phyloP scores from a whole-genome alignment of 92 coral and sea anemone genomes.

The Pocillopora grandis region DNA sequence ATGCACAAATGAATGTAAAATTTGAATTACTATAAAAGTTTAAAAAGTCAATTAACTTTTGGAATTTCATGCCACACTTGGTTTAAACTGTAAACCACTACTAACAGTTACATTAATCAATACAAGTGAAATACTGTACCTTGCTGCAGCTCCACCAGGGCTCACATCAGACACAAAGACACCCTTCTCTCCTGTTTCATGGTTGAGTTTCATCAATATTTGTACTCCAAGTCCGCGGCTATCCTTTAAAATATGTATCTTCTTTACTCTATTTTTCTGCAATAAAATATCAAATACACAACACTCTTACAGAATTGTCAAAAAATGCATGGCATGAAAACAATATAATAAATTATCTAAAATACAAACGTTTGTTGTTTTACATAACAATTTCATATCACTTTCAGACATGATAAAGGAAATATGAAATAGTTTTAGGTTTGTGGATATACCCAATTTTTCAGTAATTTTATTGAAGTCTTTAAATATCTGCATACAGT shows the following conservation, averaged over 20 bases:
- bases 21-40: too few species aligned
- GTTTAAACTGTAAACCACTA: neutral
- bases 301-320: too few species aligned
- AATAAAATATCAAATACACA: neutral
- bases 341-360: neutral
- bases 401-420: neutral
- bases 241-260: slow-evolving; percentile 90
- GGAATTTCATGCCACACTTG: too few species aligned
- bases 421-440: neutral
- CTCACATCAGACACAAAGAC: slow-evolving; percentile 81
- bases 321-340: neutral
- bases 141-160: slow-evolving; percentile 92
- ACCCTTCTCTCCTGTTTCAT: slow-evolving; percentile 62
- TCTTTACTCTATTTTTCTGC: slow-evolving; percentile 61
- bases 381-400: neutral
- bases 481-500: too few species aligned
- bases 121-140: slow-evolving; percentile 42
- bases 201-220: slow-evolving; percentile 63
- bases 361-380: too few species aligned
- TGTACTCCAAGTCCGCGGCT: slow-evolving; percentile 94
- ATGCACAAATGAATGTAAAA: too few species aligned
- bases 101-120: too few species aligned
- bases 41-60: too few species aligned
- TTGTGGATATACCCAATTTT: too few species aligned
- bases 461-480: too few species aligned